A percentile compares a stretch with the other conserved stretches of the same genome.
These are phyloP conservation scores for Tenebrio molitor DNA, from an alignment of 1,140 invertebrate species.

Conservation along the genomic window DNA sequence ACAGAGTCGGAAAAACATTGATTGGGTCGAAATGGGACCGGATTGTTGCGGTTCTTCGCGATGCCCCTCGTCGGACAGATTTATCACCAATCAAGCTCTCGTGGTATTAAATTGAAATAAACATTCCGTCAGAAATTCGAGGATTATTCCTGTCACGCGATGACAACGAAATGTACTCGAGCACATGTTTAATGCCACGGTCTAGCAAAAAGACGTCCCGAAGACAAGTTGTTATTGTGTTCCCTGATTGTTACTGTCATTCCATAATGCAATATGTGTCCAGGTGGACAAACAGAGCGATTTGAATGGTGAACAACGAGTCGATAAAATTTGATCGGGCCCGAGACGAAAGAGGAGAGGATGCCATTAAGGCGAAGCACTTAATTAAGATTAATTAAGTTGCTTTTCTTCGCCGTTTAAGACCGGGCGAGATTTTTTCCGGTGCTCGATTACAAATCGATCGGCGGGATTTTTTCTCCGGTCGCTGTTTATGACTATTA, in stretches of 20 bases:
- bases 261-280: conserved; percentile 1
- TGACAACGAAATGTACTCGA: conserved; percentile 34
- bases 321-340: conserved; percentile 25
- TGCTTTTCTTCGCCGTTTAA: too few species aligned
- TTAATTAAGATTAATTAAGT: conserved; percentile 37
- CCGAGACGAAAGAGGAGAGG: not conserved
- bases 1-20: too few species aligned
- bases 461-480: conserved; percentile 2
- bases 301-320: conserved; percentile 19
- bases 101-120: conserved; percentile 19
- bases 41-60: not conserved
- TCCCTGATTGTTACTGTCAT: conserved; percentile 31
- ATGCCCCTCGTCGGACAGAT: not conserved
- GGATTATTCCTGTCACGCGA: conserved; percentile 28
- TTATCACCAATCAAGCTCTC: conserved; percentile 29
- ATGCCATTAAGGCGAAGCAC: conserved; percentile 7
- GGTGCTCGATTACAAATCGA: too few species aligned
- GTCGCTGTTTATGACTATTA: conserved; percentile 11
- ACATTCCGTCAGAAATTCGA: conserved; percentile 15
- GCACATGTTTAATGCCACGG: conserved; percentile 22
- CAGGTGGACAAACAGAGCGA: conserved; percentile 21
- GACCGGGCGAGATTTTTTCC: too few species aligned
- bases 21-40: too few species aligned
- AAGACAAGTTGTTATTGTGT: conserved; percentile 40
- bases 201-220: conserved; percentile 16